Conservation (phyloP, 2,888 invertebrate species). For the Andrena praecox region DNA sequence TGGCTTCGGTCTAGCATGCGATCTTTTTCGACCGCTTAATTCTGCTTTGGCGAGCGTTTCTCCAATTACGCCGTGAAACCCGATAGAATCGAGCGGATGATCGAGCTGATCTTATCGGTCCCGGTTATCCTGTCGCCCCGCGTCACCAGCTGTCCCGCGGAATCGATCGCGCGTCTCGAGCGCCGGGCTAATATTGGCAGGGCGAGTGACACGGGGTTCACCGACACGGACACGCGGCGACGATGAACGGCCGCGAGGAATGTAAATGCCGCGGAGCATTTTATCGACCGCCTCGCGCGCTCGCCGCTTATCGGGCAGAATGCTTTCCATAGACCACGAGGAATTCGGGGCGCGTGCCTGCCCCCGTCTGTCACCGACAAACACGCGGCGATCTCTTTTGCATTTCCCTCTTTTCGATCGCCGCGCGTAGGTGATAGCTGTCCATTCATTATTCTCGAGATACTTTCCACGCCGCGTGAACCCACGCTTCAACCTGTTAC, state of each 20-base stretch:
- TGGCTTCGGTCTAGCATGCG: slow-evolving; percentile 21
- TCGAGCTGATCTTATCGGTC: slow-evolving; percentile 32
- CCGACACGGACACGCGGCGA: slow-evolving; percentile 29
- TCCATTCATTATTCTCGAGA: neutral
- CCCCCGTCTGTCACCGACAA: slow-evolving; percentile 4
- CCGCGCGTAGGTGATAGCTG: neutral
- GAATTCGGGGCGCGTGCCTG: slow-evolving; percentile 24
- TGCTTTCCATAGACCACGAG: slow-evolving; percentile 13
- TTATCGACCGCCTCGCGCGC: neutral
- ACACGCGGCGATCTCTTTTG: slow-evolving; percentile 22
- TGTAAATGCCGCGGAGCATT: slow-evolving; percentile 13
- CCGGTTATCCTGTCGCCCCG: slow-evolving; percentile 36
- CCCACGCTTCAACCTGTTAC: neutral
- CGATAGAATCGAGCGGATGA: slow-evolving; percentile 45
- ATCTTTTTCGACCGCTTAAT: slow-evolving; percentile 41
- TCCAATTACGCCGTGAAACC: slow-evolving; percentile 44
- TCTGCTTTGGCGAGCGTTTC: slow-evolving; percentile 48
- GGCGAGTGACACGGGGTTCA: slow-evolving; percentile 47
- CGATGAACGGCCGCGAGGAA: slow-evolving; percentile 19
- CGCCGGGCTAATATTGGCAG: slow-evolving; percentile 56
- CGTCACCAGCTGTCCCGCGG: slow-evolving; percentile 30
- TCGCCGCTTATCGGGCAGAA: neutral
- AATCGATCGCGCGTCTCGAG: slow-evolving; percentile 46
- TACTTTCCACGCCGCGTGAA: neutral
- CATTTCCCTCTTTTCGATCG: neutral